These are phyloP conservation scores for Lycophotia porphyrea DNA, from an alignment of 2,888 invertebrate genomes.

Conservation along the genomic window DNA sequence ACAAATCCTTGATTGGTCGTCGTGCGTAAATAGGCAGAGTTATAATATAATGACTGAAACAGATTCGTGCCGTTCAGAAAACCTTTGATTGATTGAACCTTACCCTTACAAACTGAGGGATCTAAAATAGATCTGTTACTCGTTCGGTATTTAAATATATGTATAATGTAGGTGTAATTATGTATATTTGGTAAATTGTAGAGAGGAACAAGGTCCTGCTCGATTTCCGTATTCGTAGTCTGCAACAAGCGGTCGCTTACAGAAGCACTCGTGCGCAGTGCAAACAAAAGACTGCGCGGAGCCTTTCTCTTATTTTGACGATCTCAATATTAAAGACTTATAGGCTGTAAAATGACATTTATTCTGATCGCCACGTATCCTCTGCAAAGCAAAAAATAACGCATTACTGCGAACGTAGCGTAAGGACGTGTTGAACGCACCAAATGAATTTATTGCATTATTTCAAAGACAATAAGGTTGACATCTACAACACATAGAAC, in stretches of 20 bases:
- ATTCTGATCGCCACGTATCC: neutral
- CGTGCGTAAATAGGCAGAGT: neutral
- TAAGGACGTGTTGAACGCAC: neutral
- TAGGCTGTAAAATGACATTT: neutral
- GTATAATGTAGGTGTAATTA: no score
- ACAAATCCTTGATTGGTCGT: no score
- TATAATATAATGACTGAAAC: slow-evolving; percentile 6
- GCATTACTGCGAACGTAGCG: neutral
- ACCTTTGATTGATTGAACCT: neutral
- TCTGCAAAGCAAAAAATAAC: neutral
- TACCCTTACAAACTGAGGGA: neutral
- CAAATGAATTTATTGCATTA: slow-evolving; percentile 15
- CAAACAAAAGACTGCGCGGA: neutral
- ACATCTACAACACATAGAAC: slow-evolving; percentile 34
- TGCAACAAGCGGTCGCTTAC: neutral
- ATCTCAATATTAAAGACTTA: neutral
- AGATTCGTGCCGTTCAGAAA: slow-evolving; percentile 1
- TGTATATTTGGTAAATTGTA: neutral
- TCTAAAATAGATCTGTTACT: neutral
- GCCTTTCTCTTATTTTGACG: neutral
- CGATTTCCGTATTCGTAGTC: neutral
- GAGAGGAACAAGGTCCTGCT: neutral
- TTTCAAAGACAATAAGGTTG: slow-evolving; percentile 20
- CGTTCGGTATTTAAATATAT: neutral
- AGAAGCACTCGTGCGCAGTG: neutral